Percentiles rank a stretch among this genome's conserved stretches.
Evolutionary conservation across 2,113 vertebrate species (phyloP).

Genomic region (Kobus ellipsiprymnus): DNA sequence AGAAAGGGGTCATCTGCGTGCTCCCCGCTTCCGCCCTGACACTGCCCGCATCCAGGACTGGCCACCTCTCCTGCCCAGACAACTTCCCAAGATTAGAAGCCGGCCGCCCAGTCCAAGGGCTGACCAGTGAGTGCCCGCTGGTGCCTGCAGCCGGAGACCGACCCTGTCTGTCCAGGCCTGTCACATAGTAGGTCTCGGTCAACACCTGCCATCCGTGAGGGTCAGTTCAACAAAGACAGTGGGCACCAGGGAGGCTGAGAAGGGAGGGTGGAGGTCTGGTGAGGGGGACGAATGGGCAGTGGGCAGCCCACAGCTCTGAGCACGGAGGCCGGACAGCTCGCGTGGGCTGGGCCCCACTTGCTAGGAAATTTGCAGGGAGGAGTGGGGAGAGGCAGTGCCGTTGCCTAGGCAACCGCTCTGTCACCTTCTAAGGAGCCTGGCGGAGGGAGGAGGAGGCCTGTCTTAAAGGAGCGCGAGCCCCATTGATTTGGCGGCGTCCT

Average conservation of each 20-base stretch:
- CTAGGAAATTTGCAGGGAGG: conserved; percentile 33
- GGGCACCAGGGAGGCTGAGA: neutral
- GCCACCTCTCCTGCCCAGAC: neutral
- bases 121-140: rapidly evolving
- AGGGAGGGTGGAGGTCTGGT: neutral
- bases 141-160: rapidly evolving
- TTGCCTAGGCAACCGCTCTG: conserved; percentile 56
- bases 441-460: neutral
- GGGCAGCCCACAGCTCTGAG: neutral
- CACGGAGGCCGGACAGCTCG: neutral
- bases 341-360: conserved; percentile 5
- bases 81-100: neutral
- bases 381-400: conserved; percentile 45
- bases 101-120: rapidly evolving
- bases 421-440: conserved; percentile 33
- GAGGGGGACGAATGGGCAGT: rapidly evolving
- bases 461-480: conserved; percentile 29
- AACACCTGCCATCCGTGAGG: neutral
- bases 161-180: neutral
- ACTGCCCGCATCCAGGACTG: rapidly evolving
- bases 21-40: neutral
- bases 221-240: neutral
- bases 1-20: rapidly evolving
- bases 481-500: neutral
- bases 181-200: neutral